phyloP scores from a whole-genome alignment of 1,140 invertebrate genomes.

The Temnothorax longispinosus region DNA sequence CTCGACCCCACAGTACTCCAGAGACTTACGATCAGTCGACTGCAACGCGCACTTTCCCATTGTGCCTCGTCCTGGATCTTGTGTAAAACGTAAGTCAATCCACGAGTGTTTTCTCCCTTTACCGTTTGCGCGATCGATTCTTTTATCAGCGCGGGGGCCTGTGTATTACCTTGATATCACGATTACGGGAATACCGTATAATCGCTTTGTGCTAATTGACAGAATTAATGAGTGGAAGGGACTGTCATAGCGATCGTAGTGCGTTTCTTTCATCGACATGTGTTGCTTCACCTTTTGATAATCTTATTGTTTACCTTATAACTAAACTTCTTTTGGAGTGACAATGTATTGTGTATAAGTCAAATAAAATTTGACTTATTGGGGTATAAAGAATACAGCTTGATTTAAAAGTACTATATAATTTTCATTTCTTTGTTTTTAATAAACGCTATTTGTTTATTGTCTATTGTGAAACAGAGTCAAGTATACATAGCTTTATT shows the following conservation, averaged over 20 bases:
- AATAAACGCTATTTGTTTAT: neutral
- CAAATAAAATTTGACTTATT: no score
- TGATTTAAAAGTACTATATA: neutral
- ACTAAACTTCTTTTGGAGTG: no score
- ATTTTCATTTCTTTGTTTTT: neutral
- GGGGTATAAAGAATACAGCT: no score
- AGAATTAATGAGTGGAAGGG: neutral
- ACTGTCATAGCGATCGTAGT: neutral
- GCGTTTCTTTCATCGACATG: neutral
- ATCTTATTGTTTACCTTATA: neutral
- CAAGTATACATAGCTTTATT: neutral
- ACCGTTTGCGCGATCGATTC: neutral
- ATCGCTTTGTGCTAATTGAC: neutral
- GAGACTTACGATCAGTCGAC: neutral
- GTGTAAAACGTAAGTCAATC: conserved; percentile 55
- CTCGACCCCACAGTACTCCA: neutral
- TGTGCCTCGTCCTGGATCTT: conserved; percentile 35
- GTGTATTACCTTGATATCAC: neutral
- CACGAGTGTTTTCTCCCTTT: neutral
- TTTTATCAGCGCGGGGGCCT: neutral
- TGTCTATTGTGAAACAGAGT: neutral
- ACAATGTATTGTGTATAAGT: no score
- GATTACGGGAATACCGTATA: neutral
- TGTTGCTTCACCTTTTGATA: neutral
- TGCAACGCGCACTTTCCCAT: neutral